Base-by-base conservation (phyloP, 2,113 vertebrate species). In the Aramus guarauna region DNA sequence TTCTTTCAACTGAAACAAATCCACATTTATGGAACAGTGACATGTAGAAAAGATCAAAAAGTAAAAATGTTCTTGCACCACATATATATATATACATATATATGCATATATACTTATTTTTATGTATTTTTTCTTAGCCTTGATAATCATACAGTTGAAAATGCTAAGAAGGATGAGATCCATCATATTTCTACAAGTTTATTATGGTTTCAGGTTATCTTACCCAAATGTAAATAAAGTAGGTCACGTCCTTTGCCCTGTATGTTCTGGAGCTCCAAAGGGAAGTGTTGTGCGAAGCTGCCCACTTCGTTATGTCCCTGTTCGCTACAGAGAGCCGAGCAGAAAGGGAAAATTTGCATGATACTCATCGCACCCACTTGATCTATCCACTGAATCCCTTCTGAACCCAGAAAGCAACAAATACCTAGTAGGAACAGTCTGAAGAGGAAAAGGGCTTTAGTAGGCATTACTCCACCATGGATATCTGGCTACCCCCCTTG, bases 261-360 rank as follows among this genome's bases (percentile, higher is more conserved):
- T 83, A 48, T 3, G 43, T 30, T 60, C 41, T 67, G n/a, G 59
- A 56, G 34, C 60, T 96, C 85, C 68, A 85, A 95, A 48, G 63
- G 68, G 78, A 92, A 95, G 79, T 29, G 63, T 30, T 48, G 48
- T 79, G 58, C 45, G 89, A 72, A 58, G 50, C 62, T 56, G 21
- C 30, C 32, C 58, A 7, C 53, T 64, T 78, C 2, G 6, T 89
- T 88, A 48, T 47, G 37, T 66, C 66, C 66, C 81, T 60, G 37
- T 53, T 81, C 39, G n/a, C 62, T 79, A 30, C 30, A 62, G 47
- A 80, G 34, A 53, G 24, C 34, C 30, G 56, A 77, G 84, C 71
- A 91, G 73, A 92, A 94, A 79, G 50, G 94, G 79, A 43, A 56
- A 75, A 98, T 98, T 97, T 98, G 96, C 97, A 97, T 97, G 48